Conservation (phyloP, 2,888 invertebrate genomes). For the Tetramorium bicarinatum region DNA sequence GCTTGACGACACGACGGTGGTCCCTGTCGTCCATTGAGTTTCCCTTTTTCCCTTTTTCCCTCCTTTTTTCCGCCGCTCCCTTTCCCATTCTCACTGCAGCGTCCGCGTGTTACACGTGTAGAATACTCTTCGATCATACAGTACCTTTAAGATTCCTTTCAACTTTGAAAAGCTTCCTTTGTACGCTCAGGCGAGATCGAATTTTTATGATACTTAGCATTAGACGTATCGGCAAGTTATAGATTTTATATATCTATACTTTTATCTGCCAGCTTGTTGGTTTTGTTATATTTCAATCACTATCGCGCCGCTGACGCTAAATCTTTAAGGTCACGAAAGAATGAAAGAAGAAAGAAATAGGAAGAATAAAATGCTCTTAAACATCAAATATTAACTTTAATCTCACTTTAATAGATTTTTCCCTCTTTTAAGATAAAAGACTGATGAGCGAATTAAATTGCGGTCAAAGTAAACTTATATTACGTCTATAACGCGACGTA, state of each 20-base stretch:
- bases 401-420: slow-evolving; percentile 22
- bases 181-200: slow-evolving; percentile 22
- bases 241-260: slow-evolving; percentile 9
- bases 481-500: not conserved
- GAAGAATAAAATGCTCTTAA: slow-evolving; percentile 23
- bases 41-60: not conserved
- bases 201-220: slow-evolving; percentile 29
- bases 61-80: not conserved
- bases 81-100: not conserved
- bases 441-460: not conserved
- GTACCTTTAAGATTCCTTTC: slow-evolving; percentile 26
- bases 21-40: slow-evolving; percentile 40
- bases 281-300: slow-evolving; percentile 19
- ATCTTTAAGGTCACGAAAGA: slow-evolving; percentile 14
- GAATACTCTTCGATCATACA: slow-evolving; percentile 24
- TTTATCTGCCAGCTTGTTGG: not conserved
- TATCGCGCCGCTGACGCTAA: slow-evolving; percentile 2
- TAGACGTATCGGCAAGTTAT: slow-evolving; percentile 5
- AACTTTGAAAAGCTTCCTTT: not conserved
- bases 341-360: not conserved
- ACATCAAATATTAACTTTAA: slow-evolving; percentile 35
- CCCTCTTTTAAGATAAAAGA: not conserved
- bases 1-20: slow-evolving; percentile 44
- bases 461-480: not conserved
- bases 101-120: slow-evolving; percentile 30